Conservation (phyloP, 2,888 invertebrate species). For the Plebejus argus region DNA sequence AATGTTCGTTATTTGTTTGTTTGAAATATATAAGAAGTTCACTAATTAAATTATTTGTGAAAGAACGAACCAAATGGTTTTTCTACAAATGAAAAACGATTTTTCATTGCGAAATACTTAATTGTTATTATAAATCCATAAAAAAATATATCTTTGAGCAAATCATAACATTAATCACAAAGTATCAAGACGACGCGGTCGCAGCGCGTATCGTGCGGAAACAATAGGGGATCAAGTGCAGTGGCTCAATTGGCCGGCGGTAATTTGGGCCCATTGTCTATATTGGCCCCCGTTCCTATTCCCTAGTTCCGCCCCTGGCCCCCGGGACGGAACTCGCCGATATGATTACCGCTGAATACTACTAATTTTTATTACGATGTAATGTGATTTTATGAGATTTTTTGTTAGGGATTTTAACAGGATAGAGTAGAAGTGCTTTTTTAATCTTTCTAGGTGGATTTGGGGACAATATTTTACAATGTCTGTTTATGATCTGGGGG, state of each 20-base stretch:
- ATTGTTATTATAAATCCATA: no score
- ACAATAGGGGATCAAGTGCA: conserved; percentile 77
- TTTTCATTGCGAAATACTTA: no score
- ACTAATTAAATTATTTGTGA: no score
- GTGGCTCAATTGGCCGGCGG: conserved; percentile 78
- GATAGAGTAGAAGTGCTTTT: neutral
- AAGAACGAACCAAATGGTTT: no score
- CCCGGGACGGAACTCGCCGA: conserved; percentile 65
- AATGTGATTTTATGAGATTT: neutral
- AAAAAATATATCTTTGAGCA: neutral
- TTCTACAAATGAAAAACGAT: no score
- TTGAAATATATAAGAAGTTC: no score
- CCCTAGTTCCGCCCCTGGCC: conserved; percentile 47
- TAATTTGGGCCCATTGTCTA: conserved; percentile 78
- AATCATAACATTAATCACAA: conserved; percentile 33
- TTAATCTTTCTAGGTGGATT: no score
- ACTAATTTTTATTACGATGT: conserved; percentile 22
- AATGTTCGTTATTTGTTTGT: neutral
- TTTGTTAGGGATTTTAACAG: neutral
- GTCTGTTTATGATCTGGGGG: no score
- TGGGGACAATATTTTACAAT: no score
- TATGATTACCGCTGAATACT: conserved; percentile 46
- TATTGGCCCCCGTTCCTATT: conserved; percentile 49
- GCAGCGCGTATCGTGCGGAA: conserved; percentile 61
- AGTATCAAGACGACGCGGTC: conserved; percentile 56